Percentiles rank a stretch among this genome's conserved stretches.
Conservation (phyloP, 2,888 invertebrate genomes). For the Nycteola revayana region DNA sequence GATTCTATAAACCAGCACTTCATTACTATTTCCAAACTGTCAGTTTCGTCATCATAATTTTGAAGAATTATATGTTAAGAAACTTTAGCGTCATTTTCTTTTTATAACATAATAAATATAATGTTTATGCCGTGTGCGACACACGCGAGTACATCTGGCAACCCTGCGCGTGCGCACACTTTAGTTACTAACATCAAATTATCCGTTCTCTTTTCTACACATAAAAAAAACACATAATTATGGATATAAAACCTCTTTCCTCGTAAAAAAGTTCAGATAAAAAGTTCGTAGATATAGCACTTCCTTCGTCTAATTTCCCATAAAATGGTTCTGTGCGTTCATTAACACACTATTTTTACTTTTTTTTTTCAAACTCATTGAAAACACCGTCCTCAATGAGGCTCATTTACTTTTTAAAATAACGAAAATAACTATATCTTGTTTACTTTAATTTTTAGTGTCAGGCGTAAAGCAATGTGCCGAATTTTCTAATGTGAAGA, state of each 20-base stretch:
- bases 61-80: too few relatives aligned
- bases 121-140: too few relatives aligned
- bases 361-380: conserved; percentile 65
- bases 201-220: conserved; percentile 58
- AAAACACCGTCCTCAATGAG: conserved; percentile 76
- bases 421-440: conserved; percentile 66
- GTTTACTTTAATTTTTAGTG: conserved; percentile 72
- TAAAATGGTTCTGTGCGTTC: conserved; percentile 66
- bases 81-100: too few relatives aligned
- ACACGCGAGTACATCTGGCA: conserved; percentile 18
- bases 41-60: too few relatives aligned
- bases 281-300: conserved; percentile 72
- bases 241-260: conserved; percentile 76
- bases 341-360: conserved; percentile 77
- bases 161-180: conserved; percentile 39
- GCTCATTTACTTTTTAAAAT: conserved; percentile 65
- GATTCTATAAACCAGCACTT: too few relatives aligned
- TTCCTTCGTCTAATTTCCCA: conserved; percentile 65
- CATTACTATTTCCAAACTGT: too few relatives aligned
- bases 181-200: conserved; percentile 54
- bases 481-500: conserved; percentile 65
- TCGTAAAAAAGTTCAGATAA: conserved; percentile 73
- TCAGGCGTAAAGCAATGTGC: conserved; percentile 66
- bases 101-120: too few relatives aligned
- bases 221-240: conserved; percentile 71